Evolutionary conservation across 2,888 invertebrate species (phyloP), one percentile per base, ranked within the genome.

Genomic region (Agrotis clavis): DNA sequence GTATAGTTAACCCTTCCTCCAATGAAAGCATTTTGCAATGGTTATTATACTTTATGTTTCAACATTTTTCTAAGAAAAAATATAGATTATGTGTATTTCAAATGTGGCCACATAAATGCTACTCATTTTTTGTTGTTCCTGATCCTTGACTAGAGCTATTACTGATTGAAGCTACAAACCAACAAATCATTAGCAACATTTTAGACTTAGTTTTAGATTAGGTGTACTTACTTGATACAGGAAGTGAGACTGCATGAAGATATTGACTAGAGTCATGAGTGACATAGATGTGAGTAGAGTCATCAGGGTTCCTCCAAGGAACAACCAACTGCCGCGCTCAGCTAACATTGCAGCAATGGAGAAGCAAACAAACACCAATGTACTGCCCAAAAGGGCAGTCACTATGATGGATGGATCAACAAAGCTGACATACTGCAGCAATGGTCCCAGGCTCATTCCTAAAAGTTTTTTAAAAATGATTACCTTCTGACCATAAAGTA

Each of bases 311-410:
- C 99, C 99, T 79, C 99, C 99, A 62, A 99, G 96, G 94, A 98
- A 99, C 71, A 99, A 96, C 97, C 98, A 99, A 90, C 98, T 97
- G 82, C 99, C 98, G 81, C 98, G 97, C 84, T 98, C 98, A 67
- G 99, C 98, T 84, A 99, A 96, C 91, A 99, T 97, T 5, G 99
- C 98, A 66, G 99, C 98, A 87, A 99, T 93, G 25, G 99, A 98
- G 96, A 99, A 99, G 88, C 99, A 99, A 19, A 98, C 97, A 94
- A 99, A 99, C 69, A 99, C 98, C 60, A 99, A 95, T 50, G 98
- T 97, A 1, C 99, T 99, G 74, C 97, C 98, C 84, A 99, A 93
- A 76, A 99, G 97, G 21, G 99, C 99, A 25, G 99, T 98, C 30
- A 99, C 96, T 78, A 99, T 97, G 86, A 99, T 98, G 82, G 98